phyloP scores from a whole-genome alignment of 2,113 vertebrate species.

The Pelodiscus sinensis region DNA sequence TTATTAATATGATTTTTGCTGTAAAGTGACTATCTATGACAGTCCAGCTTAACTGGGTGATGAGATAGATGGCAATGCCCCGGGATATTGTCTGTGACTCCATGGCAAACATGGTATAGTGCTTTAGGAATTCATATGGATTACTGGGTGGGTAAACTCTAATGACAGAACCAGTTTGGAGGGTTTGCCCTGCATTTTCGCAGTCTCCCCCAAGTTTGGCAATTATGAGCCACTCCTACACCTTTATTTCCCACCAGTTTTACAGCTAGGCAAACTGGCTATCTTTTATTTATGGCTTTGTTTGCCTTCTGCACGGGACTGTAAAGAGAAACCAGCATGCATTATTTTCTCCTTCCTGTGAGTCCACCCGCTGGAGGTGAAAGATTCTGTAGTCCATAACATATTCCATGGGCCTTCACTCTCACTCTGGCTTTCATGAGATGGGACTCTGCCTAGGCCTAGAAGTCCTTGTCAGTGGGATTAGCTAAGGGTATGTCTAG shows the following conservation, averaged over 20 bases:
- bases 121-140: not conserved
- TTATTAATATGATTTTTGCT: too few species aligned
- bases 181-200: not conserved
- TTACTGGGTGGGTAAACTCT: not conserved
- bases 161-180: not conserved
- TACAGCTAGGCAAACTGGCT: not conserved
- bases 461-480: not conserved
- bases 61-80: too few species aligned
- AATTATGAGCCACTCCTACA: not conserved
- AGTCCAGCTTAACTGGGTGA: too few species aligned
- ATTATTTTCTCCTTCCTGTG: slow-evolving; percentile 32
- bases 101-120: too few species aligned
- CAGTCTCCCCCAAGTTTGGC: not conserved
- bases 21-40: too few species aligned
- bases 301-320: slow-evolving; percentile 39
- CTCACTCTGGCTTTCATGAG: not conserved
- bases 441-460: slow-evolving; percentile 6
- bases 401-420: not conserved
- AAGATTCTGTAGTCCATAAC: not conserved
- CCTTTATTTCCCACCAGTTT: not conserved
- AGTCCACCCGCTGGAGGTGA: not conserved
- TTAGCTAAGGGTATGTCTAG: too few species aligned
- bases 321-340: slow-evolving; percentile 15
- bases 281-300: slow-evolving; percentile 39
- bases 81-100: too few species aligned